phyloP scores from a whole-genome alignment of 2,797 vertebrate genomes.

The Margarornis squamiger region DNA sequence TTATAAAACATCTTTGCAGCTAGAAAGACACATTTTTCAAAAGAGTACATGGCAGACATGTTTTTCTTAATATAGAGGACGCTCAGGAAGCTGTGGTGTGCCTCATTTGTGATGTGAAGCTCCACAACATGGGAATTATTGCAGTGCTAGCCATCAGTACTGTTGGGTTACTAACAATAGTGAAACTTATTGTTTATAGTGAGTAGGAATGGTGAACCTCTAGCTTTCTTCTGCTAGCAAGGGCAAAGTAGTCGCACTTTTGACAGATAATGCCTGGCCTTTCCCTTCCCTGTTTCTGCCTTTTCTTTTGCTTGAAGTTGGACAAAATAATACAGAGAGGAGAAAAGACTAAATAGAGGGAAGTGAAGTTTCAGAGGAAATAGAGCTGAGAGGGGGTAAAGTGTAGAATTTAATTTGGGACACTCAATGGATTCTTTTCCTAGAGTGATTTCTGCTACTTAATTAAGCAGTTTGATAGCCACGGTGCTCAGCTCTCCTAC shows the following conservation, averaged over 20 bases:
- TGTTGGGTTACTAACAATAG: not conserved
- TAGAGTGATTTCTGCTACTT: slow-evolving; percentile 13
- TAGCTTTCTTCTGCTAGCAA: not conserved
- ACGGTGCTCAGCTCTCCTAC: not conserved
- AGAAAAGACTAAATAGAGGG: not conserved
- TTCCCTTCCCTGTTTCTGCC: not conserved
- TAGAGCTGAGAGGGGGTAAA: not conserved
- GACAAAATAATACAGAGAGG: not conserved
- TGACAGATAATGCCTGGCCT: not conserved
- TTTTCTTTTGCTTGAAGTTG: not conserved
- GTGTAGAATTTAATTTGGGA: not conserved
- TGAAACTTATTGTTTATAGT: not conserved
- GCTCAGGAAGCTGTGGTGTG: not conserved
- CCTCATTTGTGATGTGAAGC: not conserved
- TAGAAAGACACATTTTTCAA: slow-evolving; percentile 19
- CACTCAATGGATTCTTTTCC: not conserved
- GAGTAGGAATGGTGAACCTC: not conserved
- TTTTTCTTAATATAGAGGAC: slow-evolving; percentile 35
- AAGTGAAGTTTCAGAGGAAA: not conserved
- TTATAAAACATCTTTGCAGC: slow-evolving; percentile 59
- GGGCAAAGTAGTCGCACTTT: not conserved
- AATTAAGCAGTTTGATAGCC: slow-evolving; percentile 27
- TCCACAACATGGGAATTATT: not conserved
- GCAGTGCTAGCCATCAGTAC: not conserved
- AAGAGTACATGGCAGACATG: not conserved